Evolutionary conservation across 2,888 invertebrate species (phyloP), one percentile per base, ranked within the genome.

Genomic region (Melanostoma scalare): DNA sequence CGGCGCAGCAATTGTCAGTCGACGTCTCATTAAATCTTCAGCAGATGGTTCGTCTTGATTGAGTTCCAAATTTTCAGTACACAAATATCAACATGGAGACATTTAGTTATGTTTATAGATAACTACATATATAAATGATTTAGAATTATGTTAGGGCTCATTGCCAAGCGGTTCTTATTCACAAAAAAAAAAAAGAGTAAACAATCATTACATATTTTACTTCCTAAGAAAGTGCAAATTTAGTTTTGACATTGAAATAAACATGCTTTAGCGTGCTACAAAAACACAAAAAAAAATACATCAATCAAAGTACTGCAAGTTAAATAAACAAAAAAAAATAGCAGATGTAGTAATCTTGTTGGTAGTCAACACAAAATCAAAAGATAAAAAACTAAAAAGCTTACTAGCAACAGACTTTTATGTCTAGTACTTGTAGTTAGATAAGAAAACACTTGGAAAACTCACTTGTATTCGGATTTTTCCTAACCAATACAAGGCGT

Each of bases 401-500:
- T 63, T 56, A 63, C 74, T 60, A 72, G 84, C 67, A 65, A 50
- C 20, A 61, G 10, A 30, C 53, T 61, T 52, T 6, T 48, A 65
- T 73, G 48, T 55, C 65, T 48, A 82, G 65, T 61, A 46, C 10
- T 50, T 67, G 46, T 46, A 69, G 65, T 76, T 85, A 73, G 6
- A 40, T 78, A 72, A 78, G 63, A 65, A 78, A 86, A 78, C 61
- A 63, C 31, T 53, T 80, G 67, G 78, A 85, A 87, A 89, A 90
- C 90, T 90, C 90, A 91, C 91, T 90, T 90, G 90, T 89, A 89
- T 94, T 93, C 85, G 90, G 89, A 88, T 88, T 89, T 92, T 94
- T 94, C 92, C 95, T 95, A 92, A 96, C 94, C 92, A 96, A 94
- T 91, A 96, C 96, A 92, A 95, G 94, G 93, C 96, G 95, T 89